A percentile compares a stretch with the other conserved stretches of the same genome.
phyloP scores from a whole-genome alignment of 2,888 invertebrate species.

The Neoitamus cyanurus region DNA sequence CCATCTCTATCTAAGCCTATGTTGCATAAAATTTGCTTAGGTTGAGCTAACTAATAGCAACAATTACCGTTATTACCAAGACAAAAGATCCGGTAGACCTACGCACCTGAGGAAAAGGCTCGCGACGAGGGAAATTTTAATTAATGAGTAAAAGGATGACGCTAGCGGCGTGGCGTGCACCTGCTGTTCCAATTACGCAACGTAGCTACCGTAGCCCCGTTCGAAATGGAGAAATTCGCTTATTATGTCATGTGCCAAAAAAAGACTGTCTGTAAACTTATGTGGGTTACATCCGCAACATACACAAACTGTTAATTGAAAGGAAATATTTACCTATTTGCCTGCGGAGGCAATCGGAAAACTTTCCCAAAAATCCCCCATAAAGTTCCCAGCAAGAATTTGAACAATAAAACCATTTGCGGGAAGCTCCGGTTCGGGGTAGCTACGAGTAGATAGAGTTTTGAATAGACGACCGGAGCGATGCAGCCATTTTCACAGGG shows the following conservation, averaged over 20 bases:
- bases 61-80: too few species aligned
- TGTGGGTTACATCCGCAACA: neutral
- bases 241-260: neutral
- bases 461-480: neutral
- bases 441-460: neutral
- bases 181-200: neutral
- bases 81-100: too few species aligned
- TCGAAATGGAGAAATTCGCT: neutral
- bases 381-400: neutral
- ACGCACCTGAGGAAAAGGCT: too few species aligned
- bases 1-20: too few species aligned
- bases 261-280: neutral
- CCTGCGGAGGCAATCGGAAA: neutral
- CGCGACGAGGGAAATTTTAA: neutral
- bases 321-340: neutral
- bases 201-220: neutral
- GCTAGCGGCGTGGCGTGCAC: neutral
- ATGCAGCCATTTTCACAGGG: neutral
- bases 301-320: neutral
- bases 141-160: neutral
- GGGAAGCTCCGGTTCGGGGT: neutral
- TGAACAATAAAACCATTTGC: neutral
- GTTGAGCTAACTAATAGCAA: too few species aligned
- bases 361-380: neutral
- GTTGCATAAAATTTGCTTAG: too few species aligned